Percentiles rank a stretch among this genome's conserved stretches.
Conservation (phyloP, 2,797 vertebrate species). For the Pantherophis vulpinus region DNA sequence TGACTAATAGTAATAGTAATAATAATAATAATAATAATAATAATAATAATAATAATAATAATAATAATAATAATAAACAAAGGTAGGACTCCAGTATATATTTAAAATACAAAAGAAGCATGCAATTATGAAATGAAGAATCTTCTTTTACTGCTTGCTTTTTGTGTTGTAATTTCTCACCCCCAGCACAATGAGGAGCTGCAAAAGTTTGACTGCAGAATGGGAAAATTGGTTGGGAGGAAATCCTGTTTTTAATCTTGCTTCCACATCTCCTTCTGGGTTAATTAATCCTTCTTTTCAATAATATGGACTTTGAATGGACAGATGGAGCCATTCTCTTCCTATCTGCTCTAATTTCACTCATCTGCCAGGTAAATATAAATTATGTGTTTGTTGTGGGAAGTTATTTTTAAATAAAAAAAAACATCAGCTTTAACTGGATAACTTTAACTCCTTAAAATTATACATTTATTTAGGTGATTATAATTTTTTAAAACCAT, state of each 20-base stretch:
- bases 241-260: neutral
- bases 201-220: neutral
- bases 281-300: neutral
- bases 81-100: neutral
- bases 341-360: neutral
- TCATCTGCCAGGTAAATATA: neutral
- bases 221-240: neutral
- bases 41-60: too few species aligned
- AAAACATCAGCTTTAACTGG: neutral
- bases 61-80: neutral
- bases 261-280: neutral
- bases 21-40: too few species aligned
- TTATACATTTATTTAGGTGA: neutral
- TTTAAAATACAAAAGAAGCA: neutral
- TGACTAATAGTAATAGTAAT: too few species aligned
- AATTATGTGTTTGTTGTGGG: neutral
- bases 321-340: neutral
- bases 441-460: neutral
- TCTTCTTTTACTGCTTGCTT: neutral
- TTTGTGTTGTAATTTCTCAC: neutral
- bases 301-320: neutral
- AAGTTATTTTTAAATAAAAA: neutral
- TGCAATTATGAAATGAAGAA: neutral
- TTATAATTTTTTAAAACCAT: neutral
- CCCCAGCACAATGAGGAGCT: neutral